Evolutionary conservation across 1,140 invertebrate genomes (phyloP), one percentile per base, ranked within the genome.

Genomic region (Holcopasites calliopsidis): DNA sequence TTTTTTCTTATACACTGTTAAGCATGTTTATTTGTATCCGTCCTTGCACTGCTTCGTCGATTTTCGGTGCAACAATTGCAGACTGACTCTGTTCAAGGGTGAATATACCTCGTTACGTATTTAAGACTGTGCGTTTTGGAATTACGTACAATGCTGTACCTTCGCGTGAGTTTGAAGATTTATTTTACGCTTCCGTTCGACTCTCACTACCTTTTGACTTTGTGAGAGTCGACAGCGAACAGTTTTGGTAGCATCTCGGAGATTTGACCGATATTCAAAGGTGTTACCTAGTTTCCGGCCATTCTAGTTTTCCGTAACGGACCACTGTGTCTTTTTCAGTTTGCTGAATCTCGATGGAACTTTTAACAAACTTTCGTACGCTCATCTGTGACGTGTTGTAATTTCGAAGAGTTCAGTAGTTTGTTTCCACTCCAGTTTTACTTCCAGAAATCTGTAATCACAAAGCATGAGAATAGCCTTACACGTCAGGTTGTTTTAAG

Each of bases 331-430:
- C 16, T 11, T 21, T 55, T 55, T 55, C 38, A 44, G 47, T 74
- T 28, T 44, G 35, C 6, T 64, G 21, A 55, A 57, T 65, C 38
- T 42, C 23, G 13, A 65, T 47, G 23, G 44, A 44, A 54, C 1
- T 26, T 33, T 16, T 8, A 28, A 5, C 35, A n/a, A 21, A 6
- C 49, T 38, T 3, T 38, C n/a, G 38, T 58, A 26, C 13, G n/a
- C 28, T 55, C 66, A 81, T 74, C 60, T 82, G 60, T 55, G 26
- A 47, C 44, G 42, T 65, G 54, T 70, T 58, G 47, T 35, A 33
- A 47, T 77, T 64, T 68, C 47, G 52, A 21, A 49, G 10, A 55
- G 42, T 44, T 55, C 16, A 13, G 16, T 35, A 61, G 60, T 23
- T 47, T 35, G 40, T 21, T 68, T 42, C 26, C 47, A 54, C 31